Conservation (phyloP, 2,888 invertebrate species). For the Cheiracanthium punctorium region DNA sequence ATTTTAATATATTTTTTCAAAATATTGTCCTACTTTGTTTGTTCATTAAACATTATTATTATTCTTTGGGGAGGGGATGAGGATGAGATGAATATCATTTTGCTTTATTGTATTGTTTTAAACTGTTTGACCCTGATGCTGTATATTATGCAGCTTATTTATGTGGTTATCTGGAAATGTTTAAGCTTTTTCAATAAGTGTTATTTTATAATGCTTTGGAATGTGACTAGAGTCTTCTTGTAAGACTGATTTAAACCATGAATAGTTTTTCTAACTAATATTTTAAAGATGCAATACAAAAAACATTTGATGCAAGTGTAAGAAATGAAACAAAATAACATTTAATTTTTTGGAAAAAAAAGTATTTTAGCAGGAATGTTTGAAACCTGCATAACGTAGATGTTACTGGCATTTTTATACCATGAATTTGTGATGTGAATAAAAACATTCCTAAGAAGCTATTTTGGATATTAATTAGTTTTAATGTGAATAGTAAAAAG, state of each 20-base stretch:
- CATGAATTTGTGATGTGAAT: neutral
- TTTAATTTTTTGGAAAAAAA: neutral
- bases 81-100: too few species aligned
- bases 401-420: conserved; percentile 8
- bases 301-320: neutral
- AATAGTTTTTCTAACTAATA: too few species aligned
- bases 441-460: conserved; percentile 3
- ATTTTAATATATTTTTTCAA: too few species aligned
- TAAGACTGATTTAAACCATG: neutral
- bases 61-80: too few species aligned
- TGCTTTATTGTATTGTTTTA: too few species aligned
- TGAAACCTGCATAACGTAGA: neutral
- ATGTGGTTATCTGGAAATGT: too few species aligned
- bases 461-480: conserved; percentile 4
- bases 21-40: too few species aligned
- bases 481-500: neutral
- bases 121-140: too few species aligned
- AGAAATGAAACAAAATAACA: neutral
- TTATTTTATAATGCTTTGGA: too few species aligned
- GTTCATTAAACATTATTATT: too few species aligned
- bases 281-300: neutral
- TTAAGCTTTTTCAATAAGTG: too few species aligned
- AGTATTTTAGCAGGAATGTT: conserved; percentile 4
- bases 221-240: neutral
- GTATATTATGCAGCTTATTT: too few species aligned